Base-by-base conservation (phyloP, 2,797 vertebrate species). In the Strix occidentalis region DNA sequence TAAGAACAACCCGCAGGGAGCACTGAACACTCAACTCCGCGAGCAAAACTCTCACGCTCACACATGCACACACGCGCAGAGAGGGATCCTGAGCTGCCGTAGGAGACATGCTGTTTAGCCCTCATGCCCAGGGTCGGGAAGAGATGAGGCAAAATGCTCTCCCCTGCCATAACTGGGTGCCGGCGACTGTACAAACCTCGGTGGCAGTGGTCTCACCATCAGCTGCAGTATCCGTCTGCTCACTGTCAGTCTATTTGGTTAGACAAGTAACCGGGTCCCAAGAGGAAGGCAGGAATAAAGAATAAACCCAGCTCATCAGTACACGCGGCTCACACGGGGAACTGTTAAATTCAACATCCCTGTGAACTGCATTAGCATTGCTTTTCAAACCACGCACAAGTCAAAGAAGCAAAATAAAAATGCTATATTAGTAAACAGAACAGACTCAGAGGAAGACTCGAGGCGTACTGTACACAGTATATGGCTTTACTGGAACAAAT, bases 151-250 rank as follows among this genome's bases (percentile, higher is more conserved):
- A 23, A 15, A 53, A 39, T 1, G 28, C 63, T 80, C 48, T 54
- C n/a, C 66, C 28, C 70, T 56, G 92, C 56, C 56, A 35, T 8
- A 93, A 93, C 54, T 50, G 85, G 41, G 84, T 21, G 81, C 80
- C 17, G 31, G 72, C 18, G 29, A 60, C 91, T 92, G 85, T 98
- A 99, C 98, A 98, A 98, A 99, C 99, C 99, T 99, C 99, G 0
- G 99, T 99, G 96, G 98, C 98, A 2, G 99, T 99, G 93, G 99
- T 99, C 96, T 99, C 99, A 89, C 98, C 99, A 45, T 99, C 99
- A 78, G 99, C 99, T 10, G 99, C 99, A 57, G 99, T 99, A 95
- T 99, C 99, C 24, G 99, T 99, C 97, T 98, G 99, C 95, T 99
- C 99, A 95, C 99, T 99, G 99, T 99, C 99, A 17, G 99, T 99